phyloP scores from a whole-genome alignment of 2,888 invertebrate species.

The Erebia aethiops region DNA sequence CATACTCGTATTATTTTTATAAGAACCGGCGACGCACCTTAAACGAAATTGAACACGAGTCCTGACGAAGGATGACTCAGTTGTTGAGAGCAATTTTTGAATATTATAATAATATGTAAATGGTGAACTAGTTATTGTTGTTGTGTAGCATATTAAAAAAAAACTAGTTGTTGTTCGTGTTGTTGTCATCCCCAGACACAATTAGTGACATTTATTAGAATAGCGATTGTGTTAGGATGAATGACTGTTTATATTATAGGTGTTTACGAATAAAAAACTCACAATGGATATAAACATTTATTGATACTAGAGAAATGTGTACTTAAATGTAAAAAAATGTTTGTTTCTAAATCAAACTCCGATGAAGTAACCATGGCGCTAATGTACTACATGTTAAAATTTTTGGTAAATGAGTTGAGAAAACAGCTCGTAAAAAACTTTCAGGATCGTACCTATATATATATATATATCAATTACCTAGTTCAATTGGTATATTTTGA shows the following conservation, averaged over 20 bases:
- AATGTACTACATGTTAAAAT: too few species aligned
- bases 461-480: too few species aligned
- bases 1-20: background rate
- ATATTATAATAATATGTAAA: conserved; percentile 67
- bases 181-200: conserved; percentile 61
- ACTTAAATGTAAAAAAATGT: background rate
- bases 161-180: conserved; percentile 45
- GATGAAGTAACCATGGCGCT: background rate
- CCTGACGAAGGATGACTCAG: conserved; percentile 77
- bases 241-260: conserved; percentile 39
- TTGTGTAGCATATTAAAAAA: conserved; percentile 42
- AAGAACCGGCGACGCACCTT: conserved; percentile 48
- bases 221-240: conserved; percentile 58
- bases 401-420: too few species aligned
- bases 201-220: conserved; percentile 78
- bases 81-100: conserved; percentile 73
- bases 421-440: too few species aligned
- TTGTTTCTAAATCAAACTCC: background rate
- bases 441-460: too few species aligned
- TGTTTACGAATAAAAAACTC: conserved; percentile 28
- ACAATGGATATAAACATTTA: conserved; percentile 26
- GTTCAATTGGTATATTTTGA: too few species aligned
- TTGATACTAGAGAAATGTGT: conserved; percentile 15
- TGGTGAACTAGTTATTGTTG: conserved; percentile 72
- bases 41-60: conserved; percentile 66